A percentile compares a stretch with the other conserved stretches of the same genome.
These are phyloP conservation scores for Eulemur rubriventer DNA, from an alignment of 2,797 vertebrate genomes.

Conservation along the genomic window DNA sequence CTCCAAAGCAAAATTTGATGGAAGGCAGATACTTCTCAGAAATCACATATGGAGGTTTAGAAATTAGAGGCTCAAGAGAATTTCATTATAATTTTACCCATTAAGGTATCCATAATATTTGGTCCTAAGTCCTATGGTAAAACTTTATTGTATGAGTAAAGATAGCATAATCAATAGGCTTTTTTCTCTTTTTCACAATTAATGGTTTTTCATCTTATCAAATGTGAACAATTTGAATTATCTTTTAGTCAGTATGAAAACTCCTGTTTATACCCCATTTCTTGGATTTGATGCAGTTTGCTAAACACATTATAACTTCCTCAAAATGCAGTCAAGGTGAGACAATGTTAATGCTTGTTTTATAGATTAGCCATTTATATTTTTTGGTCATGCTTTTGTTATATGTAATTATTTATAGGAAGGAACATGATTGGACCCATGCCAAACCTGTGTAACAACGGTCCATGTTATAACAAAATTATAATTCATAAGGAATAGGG, in stretches of 20 bases:
- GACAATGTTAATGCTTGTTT: background rate
- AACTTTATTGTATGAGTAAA: background rate
- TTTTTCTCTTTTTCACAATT: background rate
- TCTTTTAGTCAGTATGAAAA: background rate
- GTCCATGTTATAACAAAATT: background rate
- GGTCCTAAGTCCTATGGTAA: background rate
- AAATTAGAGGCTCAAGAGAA: background rate
- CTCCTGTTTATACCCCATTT: background rate
- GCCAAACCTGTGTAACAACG: background rate
- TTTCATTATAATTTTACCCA: background rate
- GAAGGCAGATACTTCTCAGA: background rate
- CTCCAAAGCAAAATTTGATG: background rate
- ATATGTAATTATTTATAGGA: background rate
- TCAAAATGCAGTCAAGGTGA: background rate
- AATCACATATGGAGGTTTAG: background rate
- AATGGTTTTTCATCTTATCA: slow-evolving; percentile 7
- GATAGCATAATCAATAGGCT: background rate
- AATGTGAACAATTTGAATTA: background rate
- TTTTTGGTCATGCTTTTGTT: background rate
- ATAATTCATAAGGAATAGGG: background rate
- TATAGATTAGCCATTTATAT: background rate
- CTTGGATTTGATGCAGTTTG: background rate
- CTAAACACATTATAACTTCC: background rate
- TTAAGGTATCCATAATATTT: background rate
- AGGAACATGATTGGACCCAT: background rate